A percentile compares a stretch with the other conserved stretches of the same genome.
Conservation (phyloP, 2,888 invertebrate species). For the Drosophila nigricruria region DNA sequence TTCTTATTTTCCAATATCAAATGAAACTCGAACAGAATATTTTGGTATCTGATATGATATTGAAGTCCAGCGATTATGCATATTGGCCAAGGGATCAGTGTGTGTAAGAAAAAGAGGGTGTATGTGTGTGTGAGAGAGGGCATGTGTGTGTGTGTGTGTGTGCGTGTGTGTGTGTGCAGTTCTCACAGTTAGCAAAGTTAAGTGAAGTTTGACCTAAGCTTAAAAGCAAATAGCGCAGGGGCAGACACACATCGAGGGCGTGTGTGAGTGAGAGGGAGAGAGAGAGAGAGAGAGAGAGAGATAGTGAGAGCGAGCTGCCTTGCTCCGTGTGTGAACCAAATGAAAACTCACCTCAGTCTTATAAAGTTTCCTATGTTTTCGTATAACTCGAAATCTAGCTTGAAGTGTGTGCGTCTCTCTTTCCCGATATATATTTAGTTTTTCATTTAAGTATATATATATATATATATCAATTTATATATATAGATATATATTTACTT, state of each 20-base stretch:
- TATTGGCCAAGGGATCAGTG: slow-evolving; percentile 57
- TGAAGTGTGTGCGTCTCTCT: slow-evolving; percentile 18
- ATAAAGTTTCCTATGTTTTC: slow-evolving; percentile 82
- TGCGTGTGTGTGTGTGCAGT: slow-evolving; percentile 37
- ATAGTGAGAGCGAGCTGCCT: not conserved
- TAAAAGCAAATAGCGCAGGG: not conserved
- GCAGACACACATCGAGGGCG: not conserved
- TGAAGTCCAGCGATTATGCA: slow-evolving; percentile 55
- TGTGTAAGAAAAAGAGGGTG: not conserved
- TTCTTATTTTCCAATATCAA: slow-evolving; percentile 52
- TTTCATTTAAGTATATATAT: slow-evolving; percentile 5
- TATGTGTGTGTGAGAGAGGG: not conserved
- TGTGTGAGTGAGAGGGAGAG: not conserved
- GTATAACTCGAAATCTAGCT: slow-evolving; percentile 64
- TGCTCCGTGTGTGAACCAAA: not conserved
- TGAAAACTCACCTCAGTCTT: slow-evolving; percentile 84
- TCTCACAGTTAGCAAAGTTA: slow-evolving; percentile 31
- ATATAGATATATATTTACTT: slow-evolving; percentile 4
- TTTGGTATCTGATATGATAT: slow-evolving; percentile 47
- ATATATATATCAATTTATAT: not conserved
- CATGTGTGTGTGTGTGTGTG: not conserved
- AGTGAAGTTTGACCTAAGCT: slow-evolving; percentile 1
- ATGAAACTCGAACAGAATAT: slow-evolving; percentile 20
- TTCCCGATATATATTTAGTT: slow-evolving; percentile 34
- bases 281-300: not conserved